Base-by-base conservation (phyloP, 1,140 invertebrate genomes). In the Drosophila insularis region DNA sequence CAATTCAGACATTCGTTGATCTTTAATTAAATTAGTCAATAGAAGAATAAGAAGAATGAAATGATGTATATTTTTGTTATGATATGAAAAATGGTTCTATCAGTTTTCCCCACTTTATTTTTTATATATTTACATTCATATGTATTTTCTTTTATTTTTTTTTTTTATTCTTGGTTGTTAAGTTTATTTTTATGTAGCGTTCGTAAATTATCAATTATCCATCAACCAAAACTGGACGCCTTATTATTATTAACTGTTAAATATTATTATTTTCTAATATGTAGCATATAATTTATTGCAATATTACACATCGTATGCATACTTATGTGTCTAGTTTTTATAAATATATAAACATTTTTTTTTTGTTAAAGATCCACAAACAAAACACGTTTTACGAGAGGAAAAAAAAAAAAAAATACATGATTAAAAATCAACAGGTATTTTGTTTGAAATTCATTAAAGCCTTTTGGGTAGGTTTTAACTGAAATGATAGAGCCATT, bases 1-100 rank as follows among this genome's bases (percentile, higher is more conserved):
- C 68, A 68, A 81, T 73, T 80, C 74, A 85, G 80, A 85, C 84
- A 87, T 89, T 87, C 79, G 82, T 82, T 86, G 79, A 87, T 89
- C 82, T 86, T 89, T 84, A 87, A 82, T 80, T 50, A 50, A 27
- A 21, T 80, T 87, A 86, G 82, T 86, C 82, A 87, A 87, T 87
- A 81, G 73, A 81, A 78, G 82, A 74, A 78, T 78, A 54, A 54
- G 74, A 79, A 76, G 80, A 74, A 55, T 32, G n/a, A 55, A 63
- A 50, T 63, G 17, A 62, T 46, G 53, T 75, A 65, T 67, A 74
- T 67, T 64, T 76, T 76, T 77, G 73, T 77, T 77, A 70, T 77
- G 56, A 70, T 64, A 58, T 71, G 63, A 53, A 68, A 43, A 35
- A 72, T 62, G 23, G 23, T 63, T 46, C 39, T 63, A 59, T 63